Base-by-base conservation (phyloP, 92 coral and sea anemone species). In the Phymanthus crucifer region DNA sequence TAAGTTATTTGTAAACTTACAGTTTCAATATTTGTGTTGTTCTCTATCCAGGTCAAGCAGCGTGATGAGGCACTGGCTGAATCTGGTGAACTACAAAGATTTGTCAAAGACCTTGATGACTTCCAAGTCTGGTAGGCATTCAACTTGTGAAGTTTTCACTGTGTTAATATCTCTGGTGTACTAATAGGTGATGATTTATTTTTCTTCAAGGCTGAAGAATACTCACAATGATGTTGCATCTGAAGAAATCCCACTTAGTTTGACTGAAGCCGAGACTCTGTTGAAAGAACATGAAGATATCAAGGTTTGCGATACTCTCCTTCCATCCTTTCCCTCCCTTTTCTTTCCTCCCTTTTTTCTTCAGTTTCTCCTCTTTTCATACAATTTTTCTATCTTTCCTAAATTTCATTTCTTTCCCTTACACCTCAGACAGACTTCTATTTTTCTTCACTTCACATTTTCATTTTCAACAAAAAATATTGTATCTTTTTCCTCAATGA, bases 31-130 rank as follows among this genome's bases (percentile, higher is more conserved):
- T 31, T 54, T 31, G 40, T 9, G 35, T 32, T 31, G 2, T 45
- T 47, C 35, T 27, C 2, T 61, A 8, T n/a, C 4, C 65, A 95
- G 98, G 98, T 95, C 35, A 84, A 95, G 68, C 91, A 91, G 80
- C 92, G 99, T 11, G 99, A 95, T 79, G 99, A 95, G 4, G 96
- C 97, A 46, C 87, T 95, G 38, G 94, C 97, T 40, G 99, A 95
- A 77, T 95, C 99, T 61, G 99, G 99, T 67, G 99, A 95, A 80
- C 82, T 95, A 47, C 99, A 95, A 77, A 91, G 87, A 66, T 95
- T 95, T 75, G 99, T 95, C 16, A 95, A 93, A 34, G 99, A 95
- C 80, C 90, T 95, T 40, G 99, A 95, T 58, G 89, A 95, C 80
- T 95, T 95, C 89, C 99, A 95, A 66, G 86, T 89, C 74, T 95